phyloP scores from a whole-genome alignment of 2,888 invertebrate genomes.

The Entomobrya multifasciata region DNA sequence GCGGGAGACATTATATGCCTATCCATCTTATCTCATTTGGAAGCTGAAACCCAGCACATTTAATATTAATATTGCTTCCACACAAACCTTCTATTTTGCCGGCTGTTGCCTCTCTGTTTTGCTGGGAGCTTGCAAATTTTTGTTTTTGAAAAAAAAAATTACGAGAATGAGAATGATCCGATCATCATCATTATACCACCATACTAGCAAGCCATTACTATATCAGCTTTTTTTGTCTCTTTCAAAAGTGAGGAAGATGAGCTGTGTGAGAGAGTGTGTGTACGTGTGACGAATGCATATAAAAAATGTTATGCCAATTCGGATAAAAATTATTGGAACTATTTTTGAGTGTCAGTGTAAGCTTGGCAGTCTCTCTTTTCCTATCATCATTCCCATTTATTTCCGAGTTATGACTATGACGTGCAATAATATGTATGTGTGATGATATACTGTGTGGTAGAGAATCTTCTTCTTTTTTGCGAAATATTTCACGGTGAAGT shows the following conservation, averaged over 20 bases:
- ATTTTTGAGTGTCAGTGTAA: slow-evolving; percentile 2
- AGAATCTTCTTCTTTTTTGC: too few relatives aligned
- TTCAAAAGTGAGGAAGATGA: background rate
- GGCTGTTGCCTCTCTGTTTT: slow-evolving; percentile 1
- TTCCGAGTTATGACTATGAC: background rate
- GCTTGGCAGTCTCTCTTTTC: background rate
- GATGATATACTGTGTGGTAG: background rate
- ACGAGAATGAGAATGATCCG: too few relatives aligned
- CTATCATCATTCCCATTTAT: slow-evolving; percentile 1
- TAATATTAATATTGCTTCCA: background rate
- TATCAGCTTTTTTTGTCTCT: slow-evolving; percentile 6
- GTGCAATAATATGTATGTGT: background rate
- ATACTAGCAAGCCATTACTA: too few relatives aligned
- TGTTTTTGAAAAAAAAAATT: too few relatives aligned
- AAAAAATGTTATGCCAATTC: slow-evolving; percentile 28
- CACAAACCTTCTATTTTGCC: background rate
- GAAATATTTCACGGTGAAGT: too few relatives aligned
- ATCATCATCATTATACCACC: too few relatives aligned
- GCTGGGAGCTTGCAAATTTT: too few relatives aligned
- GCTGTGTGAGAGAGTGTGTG: background rate
- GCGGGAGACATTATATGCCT: slow-evolving; percentile 23
- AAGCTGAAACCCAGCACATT: background rate
- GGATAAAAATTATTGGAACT: slow-evolving; percentile 35
- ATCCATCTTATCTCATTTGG: background rate
- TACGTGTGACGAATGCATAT: slow-evolving; percentile 15